A percentile compares a stretch with the other conserved stretches of the same genome.
These are phyloP conservation scores for Pterostichus niger DNA, from an alignment of 2,888 invertebrate genomes.

Conservation along the genomic window DNA sequence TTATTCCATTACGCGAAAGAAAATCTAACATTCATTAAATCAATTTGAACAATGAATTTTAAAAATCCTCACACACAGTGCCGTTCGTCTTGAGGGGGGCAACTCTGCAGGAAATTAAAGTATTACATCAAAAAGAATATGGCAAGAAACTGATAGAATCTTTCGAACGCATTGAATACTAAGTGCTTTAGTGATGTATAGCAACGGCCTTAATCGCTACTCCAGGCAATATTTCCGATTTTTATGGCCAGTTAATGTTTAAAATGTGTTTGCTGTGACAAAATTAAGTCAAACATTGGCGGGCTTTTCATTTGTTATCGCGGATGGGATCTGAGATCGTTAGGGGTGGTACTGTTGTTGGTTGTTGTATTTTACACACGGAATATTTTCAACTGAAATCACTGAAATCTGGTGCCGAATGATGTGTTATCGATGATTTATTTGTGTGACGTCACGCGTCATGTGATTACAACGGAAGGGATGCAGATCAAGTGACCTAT, in stretches of 20 bases:
- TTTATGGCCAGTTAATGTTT: slow-evolving; percentile 17
- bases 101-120: slow-evolving; percentile 72
- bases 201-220: background rate
- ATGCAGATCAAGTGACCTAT: slow-evolving; percentile 50
- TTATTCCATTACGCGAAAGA: slow-evolving; percentile 71
- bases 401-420: slow-evolving; percentile 18
- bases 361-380: background rate
- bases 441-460: slow-evolving; percentile 22
- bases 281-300: slow-evolving; percentile 8
- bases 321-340: background rate
- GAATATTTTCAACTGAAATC: slow-evolving; percentile 18
- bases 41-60: slow-evolving; percentile 72
- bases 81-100: slow-evolving; percentile 69
- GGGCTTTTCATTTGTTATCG: background rate
- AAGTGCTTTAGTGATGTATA: background rate
- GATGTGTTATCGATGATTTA: slow-evolving; percentile 54
- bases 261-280: background rate
- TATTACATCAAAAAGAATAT: slow-evolving; percentile 70
- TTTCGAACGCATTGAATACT: background rate
- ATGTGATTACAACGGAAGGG: slow-evolving; percentile 29
- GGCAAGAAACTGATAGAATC: slow-evolving; percentile 18
- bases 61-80: slow-evolving; percentile 58
- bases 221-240: slow-evolving; percentile 4
- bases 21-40: slow-evolving; percentile 72
- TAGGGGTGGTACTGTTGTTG: background rate